phyloP scores from a whole-genome alignment of 2,888 invertebrate species.

The Polymixis lichenea region DNA sequence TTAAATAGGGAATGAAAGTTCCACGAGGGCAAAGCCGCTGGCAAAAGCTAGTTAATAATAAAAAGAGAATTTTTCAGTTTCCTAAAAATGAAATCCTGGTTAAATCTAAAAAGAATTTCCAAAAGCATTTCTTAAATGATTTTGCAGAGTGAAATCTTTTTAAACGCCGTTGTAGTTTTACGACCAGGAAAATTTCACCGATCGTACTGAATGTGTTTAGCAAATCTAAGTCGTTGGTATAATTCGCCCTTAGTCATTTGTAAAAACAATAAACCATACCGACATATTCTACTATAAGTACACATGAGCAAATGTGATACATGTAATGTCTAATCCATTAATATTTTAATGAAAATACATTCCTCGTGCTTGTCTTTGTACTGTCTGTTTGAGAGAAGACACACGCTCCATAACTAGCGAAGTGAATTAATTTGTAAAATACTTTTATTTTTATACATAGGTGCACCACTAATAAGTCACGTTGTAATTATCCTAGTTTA shows the following conservation, averaged over 20 bases:
- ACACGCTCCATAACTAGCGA: slow-evolving; percentile 1
- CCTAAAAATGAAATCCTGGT: background rate
- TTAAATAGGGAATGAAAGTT: no score
- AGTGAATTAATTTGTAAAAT: slow-evolving; percentile 19
- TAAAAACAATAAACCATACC: background rate
- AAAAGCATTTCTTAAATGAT: background rate
- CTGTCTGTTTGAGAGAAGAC: slow-evolving; percentile 5
- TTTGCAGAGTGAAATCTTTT: no score
- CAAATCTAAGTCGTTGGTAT: background rate
- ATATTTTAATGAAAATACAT: slow-evolving; percentile 12
- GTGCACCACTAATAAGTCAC: background rate
- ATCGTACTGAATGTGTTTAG: no score
- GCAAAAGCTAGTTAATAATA: no score
- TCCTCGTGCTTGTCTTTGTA: background rate
- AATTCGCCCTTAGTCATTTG: background rate
- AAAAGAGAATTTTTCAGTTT: background rate
- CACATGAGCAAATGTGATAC: background rate
- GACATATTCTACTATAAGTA: background rate
- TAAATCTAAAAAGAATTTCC: background rate
- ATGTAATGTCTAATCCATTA: slow-evolving; percentile 3
- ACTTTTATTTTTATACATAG: slow-evolving; percentile 14
- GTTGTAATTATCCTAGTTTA: slow-evolving; percentile 23
- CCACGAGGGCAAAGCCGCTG: no score
- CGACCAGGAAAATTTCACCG: background rate
- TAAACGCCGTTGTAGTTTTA: background rate